Conservation (phyloP, 2,888 invertebrate genomes). For the Spodoptera picta region DNA sequence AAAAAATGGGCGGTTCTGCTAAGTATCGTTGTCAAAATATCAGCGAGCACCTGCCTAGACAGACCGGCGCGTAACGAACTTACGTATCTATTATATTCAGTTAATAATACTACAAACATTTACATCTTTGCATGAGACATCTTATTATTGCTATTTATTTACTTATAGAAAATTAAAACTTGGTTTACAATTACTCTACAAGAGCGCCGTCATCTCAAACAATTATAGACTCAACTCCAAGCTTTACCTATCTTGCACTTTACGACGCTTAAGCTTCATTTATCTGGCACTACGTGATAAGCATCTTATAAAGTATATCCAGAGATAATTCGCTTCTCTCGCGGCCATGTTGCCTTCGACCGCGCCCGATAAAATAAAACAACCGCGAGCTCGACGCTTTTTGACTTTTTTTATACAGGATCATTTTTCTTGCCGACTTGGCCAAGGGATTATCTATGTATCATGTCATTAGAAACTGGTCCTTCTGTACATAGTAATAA, state of each 20-base stretch:
- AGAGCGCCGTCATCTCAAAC: slow-evolving; percentile 10
- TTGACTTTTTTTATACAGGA: slow-evolving; percentile 87
- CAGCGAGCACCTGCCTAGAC: slow-evolving; percentile 85
- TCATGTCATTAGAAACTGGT: slow-evolving; percentile 59
- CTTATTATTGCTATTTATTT: slow-evolving; percentile 1
- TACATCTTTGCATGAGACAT: background rate
- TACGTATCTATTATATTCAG: slow-evolving; percentile 37
- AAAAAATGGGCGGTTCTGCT: slow-evolving; percentile 84
- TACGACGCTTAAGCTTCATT: slow-evolving; percentile 59
- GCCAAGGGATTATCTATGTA: slow-evolving; percentile 75
- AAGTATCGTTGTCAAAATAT: slow-evolving; percentile 88
- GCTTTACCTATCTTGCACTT: slow-evolving; percentile 56
- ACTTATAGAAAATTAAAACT: slow-evolving; percentile 3
- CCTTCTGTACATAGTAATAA: slow-evolving; percentile 62
- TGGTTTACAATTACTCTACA: slow-evolving; percentile 12
- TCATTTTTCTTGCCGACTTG: slow-evolving; percentile 86
- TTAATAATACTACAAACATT: slow-evolving; percentile 13
- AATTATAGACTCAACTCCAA: slow-evolving; percentile 35
- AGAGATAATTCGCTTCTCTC: slow-evolving; percentile 82
- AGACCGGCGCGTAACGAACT: slow-evolving; percentile 81
- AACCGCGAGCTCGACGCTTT: slow-evolving; percentile 79
- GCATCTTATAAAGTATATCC: slow-evolving; percentile 75
- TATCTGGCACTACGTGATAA: slow-evolving; percentile 62
- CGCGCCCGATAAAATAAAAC: slow-evolving; percentile 85
- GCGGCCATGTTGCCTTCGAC: slow-evolving; percentile 85